These are phyloP conservation scores for Ictalurus punctatus DNA, from an alignment of 2,113 vertebrate species.

Conservation along the genomic window DNA sequence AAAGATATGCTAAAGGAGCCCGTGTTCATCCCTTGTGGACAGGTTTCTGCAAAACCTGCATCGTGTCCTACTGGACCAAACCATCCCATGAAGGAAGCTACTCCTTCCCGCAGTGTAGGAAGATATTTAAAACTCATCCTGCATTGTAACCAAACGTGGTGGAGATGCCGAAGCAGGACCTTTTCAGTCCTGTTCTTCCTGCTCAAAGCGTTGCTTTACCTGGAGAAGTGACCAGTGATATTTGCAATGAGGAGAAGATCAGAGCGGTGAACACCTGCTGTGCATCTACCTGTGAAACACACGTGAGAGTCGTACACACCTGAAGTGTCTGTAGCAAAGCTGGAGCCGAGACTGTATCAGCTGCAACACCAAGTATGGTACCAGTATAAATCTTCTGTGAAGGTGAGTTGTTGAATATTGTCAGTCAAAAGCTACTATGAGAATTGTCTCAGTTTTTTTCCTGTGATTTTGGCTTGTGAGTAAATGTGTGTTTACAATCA, in stretches of 20 bases:
- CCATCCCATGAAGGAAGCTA: background rate
- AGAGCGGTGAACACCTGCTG: constrained; percentile 28
- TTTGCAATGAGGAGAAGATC: constrained; percentile 9
- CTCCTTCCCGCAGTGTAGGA: constrained; percentile 9
- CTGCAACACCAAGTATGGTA: no score
- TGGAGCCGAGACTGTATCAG: no score
- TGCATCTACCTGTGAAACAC: no score
- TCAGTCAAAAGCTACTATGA: no score
- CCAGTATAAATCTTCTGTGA: no score
- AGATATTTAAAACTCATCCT: constrained; percentile 8
- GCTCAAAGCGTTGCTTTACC: background rate
- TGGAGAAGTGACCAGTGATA: constrained; percentile 37
- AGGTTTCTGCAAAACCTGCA: constrained; percentile 4
- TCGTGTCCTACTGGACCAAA: background rate
- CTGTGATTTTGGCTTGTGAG: no score
- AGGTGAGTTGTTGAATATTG: no score
- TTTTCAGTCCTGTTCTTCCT: background rate
- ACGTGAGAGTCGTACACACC: no score
- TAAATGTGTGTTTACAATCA: no score
- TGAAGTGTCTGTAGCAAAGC: no score
- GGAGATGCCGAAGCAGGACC: background rate
- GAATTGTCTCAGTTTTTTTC: no score
- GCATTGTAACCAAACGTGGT: background rate
- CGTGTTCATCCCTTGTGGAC: constrained; percentile 13
- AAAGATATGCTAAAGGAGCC: constrained; percentile 10